Evolutionary conservation across 2,797 vertebrate species (phyloP), one percentile per base, ranked within the genome.

Genomic region (Simalia tracyae): DNA sequence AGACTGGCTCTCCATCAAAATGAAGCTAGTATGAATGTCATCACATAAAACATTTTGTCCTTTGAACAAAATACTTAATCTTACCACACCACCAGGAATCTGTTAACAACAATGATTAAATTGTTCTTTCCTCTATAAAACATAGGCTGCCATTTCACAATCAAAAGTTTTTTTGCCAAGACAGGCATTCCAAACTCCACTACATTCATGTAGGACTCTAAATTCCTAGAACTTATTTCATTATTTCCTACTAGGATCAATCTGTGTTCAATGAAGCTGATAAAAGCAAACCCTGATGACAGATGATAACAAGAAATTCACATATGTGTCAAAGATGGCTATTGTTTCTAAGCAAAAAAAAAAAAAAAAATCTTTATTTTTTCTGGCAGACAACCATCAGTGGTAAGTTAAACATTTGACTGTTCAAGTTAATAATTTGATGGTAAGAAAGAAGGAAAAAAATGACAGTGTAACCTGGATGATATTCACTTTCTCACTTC

Each of bases 181-280:
- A 66, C 26, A 87, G 64, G 14, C n/a, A 9, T 76, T 61, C 63
- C 50, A 76, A 89, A 17, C 56, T 72, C 84, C 4, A 4, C 31
- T 59, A 31, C 19, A 31, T 19, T 90, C 57, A 87, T 31, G 56
- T 46, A 26, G 50, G 59, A 42, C 17, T 81, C 15, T 72, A 88
- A 84, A 92, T 92, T 92, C 68, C 59, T 86, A 90, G 92, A 87
- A 90, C n/a, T 84, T 36, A 56, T 61, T 64, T 92, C 86, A 88
- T 46, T 90, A 26, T 90, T 92, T 90, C 86, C 85, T 59, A 88
- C 59, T 50, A 87, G 50, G 86, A 88, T 90, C 68, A 84, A 88
- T 90, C 68, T 88, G 59, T 88, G 81, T 88, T 81, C 64, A 87
- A 1, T 84, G 68, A 90, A 5, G 9, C 31, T 90, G 66, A 87